Evolutionary conservation across 2,113 vertebrate genomes (phyloP).

Genomic region (Neopipo cinnamomea): DNA sequence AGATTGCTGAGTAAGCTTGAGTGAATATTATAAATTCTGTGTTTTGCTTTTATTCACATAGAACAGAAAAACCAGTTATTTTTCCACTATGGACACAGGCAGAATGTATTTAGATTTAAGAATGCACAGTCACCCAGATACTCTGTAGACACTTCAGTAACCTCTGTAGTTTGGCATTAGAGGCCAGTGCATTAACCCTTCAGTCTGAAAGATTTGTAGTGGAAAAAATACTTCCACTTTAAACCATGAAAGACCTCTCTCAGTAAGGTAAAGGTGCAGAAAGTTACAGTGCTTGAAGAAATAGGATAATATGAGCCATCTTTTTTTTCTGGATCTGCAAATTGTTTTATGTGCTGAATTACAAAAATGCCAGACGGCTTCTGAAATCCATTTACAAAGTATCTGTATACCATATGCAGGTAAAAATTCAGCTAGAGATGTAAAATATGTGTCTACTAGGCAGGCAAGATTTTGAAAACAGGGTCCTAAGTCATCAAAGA

Average conservation of each 20-base stretch:
- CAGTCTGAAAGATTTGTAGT: not conserved
- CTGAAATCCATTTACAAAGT: not conserved
- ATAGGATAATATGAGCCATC: not conserved
- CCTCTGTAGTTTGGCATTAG: not conserved
- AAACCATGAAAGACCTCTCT: not conserved
- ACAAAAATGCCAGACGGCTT: not conserved
- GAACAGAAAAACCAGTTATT: not conserved
- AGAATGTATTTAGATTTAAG: not conserved
- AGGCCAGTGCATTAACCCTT: not conserved
- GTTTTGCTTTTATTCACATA: not conserved
- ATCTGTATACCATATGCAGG: not conserved
- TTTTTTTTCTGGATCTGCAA: not conserved
- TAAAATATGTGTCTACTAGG: slow-evolving; percentile 34
- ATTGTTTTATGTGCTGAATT: not conserved
- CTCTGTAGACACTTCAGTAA: not conserved
- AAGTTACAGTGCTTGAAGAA: not conserved
- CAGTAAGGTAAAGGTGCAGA: not conserved
- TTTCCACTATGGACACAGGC: not conserved
- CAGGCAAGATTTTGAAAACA: slow-evolving; percentile 1
- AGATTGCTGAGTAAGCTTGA: not conserved
- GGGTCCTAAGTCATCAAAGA: slow-evolving; percentile 52
- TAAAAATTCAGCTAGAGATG: not conserved
- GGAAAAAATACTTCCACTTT: not conserved
- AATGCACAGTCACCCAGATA: not conserved
- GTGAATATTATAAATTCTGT: not conserved